Conservation (phyloP, 2,113 vertebrate genomes). For the Rhabdomys dilectus region DNA sequence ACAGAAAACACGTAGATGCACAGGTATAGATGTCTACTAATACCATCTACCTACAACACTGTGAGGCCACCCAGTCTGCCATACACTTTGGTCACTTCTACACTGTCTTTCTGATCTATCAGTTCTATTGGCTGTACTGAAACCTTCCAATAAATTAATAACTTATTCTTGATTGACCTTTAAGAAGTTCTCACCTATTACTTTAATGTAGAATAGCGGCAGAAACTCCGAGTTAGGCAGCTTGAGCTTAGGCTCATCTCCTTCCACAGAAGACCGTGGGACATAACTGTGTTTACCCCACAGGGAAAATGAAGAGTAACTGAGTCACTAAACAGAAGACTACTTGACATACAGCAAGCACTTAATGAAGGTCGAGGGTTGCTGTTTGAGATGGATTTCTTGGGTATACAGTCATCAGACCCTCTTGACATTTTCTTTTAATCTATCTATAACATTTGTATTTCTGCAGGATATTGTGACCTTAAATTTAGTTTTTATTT, state of each 20-base stretch:
- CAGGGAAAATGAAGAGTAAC: background rate
- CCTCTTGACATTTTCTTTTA: background rate
- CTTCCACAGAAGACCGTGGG: background rate
- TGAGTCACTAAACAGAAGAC: background rate
- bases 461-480: background rate
- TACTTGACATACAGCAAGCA: background rate
- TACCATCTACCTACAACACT: conserved; percentile 20
- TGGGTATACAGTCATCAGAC: background rate
- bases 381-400: conserved; percentile 9
- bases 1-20: background rate
- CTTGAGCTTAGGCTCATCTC: background rate
- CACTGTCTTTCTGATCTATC: background rate
- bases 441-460: conserved; percentile 4
- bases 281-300: background rate
- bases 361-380: background rate
- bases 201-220: background rate
- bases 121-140: background rate
- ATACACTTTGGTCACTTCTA: background rate
- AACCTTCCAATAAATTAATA: background rate
- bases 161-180: conserved; percentile 27
- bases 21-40: background rate
- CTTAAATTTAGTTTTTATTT: background rate
- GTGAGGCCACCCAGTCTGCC: background rate
- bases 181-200: background rate
- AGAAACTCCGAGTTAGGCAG: background rate